Evolutionary conservation across 2,113 vertebrate genomes (phyloP).

Genomic region (Todiramphus chloris): DNA sequence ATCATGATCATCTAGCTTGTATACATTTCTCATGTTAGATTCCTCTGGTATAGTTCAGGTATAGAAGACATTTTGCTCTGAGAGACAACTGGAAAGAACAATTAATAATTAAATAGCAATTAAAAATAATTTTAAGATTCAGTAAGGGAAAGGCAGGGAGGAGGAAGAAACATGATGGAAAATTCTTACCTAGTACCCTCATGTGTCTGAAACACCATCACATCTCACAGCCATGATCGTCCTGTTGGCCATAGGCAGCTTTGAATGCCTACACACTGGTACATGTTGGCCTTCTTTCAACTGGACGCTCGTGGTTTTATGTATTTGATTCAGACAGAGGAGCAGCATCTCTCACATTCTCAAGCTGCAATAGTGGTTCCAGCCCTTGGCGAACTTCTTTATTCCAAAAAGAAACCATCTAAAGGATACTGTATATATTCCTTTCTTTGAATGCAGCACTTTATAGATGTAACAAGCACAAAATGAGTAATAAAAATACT

Average conservation of each 20-base stretch:
- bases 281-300: not conserved
- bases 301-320: not conserved
- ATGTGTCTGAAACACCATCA: not conserved
- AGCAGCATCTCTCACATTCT: not conserved
- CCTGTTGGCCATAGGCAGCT: not conserved
- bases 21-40: not conserved
- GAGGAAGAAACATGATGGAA: not conserved
- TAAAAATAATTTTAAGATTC: not conserved
- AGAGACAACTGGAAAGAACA: not conserved
- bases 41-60: not conserved
- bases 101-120: not conserved
- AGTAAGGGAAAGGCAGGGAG: not conserved
- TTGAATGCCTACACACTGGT: not conserved
- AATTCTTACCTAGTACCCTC: not conserved
- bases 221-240: rapidly evolving
- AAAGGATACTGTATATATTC: not conserved
- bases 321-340: not conserved
- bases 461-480: not conserved
- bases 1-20: not conserved
- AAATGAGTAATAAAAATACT: not conserved
- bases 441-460: not conserved
- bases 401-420: not conserved
- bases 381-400: not conserved
- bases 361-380: not conserved
- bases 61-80: not conserved